Conservation (phyloP, 2,113 vertebrate genomes). For the Sylvilagus bachmani region DNA sequence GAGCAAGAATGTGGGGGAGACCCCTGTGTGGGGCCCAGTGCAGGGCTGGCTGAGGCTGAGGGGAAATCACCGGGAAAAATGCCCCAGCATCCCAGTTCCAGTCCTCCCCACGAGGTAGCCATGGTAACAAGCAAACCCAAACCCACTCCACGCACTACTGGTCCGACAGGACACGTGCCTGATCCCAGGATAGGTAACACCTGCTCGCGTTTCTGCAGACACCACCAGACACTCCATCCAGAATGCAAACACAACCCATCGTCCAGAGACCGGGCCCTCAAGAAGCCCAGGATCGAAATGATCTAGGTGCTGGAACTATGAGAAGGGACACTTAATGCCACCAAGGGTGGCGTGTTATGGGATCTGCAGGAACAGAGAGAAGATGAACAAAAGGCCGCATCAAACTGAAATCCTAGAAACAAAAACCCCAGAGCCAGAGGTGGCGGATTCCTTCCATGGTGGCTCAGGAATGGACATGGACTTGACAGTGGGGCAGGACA, state of each 20-base stretch:
- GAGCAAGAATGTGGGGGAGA: neutral
- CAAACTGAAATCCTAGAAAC: neutral
- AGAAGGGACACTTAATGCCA: neutral
- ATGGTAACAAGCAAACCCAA: neutral
- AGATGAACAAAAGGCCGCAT: neutral
- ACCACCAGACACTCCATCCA: neutral
- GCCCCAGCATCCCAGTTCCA: neutral
- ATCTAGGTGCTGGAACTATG: neutral
- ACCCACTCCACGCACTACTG: neutral
- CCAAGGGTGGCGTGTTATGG: neutral
- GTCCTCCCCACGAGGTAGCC: neutral
- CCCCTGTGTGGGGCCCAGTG: neutral
- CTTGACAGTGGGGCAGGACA: neutral
- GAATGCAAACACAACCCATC: neutral
- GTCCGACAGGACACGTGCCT: neutral
- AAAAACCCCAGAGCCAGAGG: neutral
- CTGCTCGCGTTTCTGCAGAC: neutral
- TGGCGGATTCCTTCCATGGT: neutral
- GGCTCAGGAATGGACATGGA: neutral
- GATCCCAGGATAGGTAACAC: neutral
- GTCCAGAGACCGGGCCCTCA: slow-evolving; percentile 9
- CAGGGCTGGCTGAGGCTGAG: neutral
- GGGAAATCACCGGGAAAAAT: neutral
- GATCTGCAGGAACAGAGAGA: neutral
- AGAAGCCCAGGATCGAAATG: neutral